Evolutionary conservation across 2,888 invertebrate species (phyloP), one percentile per base, ranked within the genome.

Genomic region (Clunio marinus): DNA sequence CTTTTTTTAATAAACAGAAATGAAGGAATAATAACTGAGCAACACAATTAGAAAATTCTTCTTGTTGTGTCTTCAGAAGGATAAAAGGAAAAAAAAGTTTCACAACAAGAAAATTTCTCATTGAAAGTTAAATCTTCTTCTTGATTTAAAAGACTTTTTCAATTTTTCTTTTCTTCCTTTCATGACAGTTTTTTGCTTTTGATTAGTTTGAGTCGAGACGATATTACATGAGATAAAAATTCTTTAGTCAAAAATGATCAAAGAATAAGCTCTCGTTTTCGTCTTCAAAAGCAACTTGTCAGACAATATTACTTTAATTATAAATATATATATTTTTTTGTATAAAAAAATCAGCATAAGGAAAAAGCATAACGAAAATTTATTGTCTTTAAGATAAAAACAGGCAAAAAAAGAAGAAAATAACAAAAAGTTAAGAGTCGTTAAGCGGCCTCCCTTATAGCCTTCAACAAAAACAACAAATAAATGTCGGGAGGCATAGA

Each of bases 381-480:
- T 57, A 57, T 57, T 57, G 57, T 57, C 25, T 57, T 22, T 25
- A 57, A 57, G 57, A 57, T 57, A 57, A 57, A 57, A 22, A 57
- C 20, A 17, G 5, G 35, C 5, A 51, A 25, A 57, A 57, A 57
- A 57, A 55, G 24, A 22, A 57, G n/a, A 57, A 57, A 25, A 7
- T 27, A 22, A 25, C 5, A 3, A 25, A 32, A 57, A 57, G 57
- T 57, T 57, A 57, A 27, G 22, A 57, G 57, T 57, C 57, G 57
- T 57, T 57, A 57, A 57, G 25, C 24, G 25, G 25, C 27, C 57
- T 27, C 27, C 57, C 10, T n/a, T n/a, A 27, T 25, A 27, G 57
- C 57, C 27, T n/a, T 4, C 13, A 57, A 57, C 13, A 22, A 51
- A 51, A 7, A 51, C 8, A 51, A 51, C n/a, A 22, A 51, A 41